Percentiles rank a stretch among this genome's conserved stretches.
Conservation (phyloP, 2,888 invertebrate species). For the Thumatha senex region DNA sequence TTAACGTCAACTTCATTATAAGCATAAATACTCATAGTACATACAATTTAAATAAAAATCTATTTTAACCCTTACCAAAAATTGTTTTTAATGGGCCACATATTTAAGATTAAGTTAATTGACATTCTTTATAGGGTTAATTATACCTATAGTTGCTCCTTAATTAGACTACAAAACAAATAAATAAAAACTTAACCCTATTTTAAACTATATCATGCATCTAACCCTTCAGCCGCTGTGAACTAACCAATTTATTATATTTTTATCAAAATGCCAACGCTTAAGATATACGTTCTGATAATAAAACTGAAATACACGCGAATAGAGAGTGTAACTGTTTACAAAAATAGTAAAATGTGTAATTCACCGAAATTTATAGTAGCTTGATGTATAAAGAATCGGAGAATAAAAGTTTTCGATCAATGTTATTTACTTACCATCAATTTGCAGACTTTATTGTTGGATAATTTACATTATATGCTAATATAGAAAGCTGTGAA, state of each 20-base stretch:
- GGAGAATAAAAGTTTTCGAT: no score
- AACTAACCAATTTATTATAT: conserved; percentile 36
- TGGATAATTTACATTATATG: no score
- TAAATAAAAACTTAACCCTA: neutral
- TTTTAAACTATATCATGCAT: conserved; percentile 15
- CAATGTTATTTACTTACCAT: no score
- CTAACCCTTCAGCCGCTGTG: conserved; percentile 24
- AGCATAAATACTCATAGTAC: no score
- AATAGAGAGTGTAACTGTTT: conserved; percentile 13
- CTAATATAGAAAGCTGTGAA: no score
- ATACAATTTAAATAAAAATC: no score
- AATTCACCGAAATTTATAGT: neutral
- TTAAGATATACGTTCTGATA: conserved; percentile 43
- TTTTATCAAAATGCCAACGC: conserved; percentile 51
- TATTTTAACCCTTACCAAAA: no score
- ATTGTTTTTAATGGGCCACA: no score
- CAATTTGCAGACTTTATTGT: no score
- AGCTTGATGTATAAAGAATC: no score
- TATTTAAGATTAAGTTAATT: neutral
- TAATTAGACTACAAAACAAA: conserved; percentile 2
- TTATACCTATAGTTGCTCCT: neutral
- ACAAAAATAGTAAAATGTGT: neutral
- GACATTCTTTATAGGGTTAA: neutral
- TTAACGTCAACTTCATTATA: no score
- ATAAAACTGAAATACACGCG: conserved; percentile 42